Percentiles rank a stretch among this genome's conserved stretches.
Evolutionary conservation across 2,888 invertebrate species (phyloP).

Genomic region (Acrobasis consociella): DNA sequence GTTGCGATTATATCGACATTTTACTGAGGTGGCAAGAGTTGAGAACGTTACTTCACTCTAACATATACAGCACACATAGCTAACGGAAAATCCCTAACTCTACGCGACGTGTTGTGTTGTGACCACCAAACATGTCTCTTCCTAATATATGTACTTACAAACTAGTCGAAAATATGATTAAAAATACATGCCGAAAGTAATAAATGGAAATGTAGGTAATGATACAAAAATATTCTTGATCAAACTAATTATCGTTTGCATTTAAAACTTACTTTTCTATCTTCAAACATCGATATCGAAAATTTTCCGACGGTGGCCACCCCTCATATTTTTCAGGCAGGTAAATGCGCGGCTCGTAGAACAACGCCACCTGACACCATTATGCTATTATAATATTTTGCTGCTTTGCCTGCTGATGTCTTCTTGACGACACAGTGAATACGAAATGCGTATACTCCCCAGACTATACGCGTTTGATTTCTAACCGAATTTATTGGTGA

Average conservation of each 20-base stretch:
- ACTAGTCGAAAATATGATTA: no score
- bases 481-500: conserved; percentile 67
- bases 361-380: conserved; percentile 79
- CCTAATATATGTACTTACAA: no score
- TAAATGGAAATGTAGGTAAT: no score
- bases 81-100: no score
- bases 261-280: no score
- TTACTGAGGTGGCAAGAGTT: conserved; percentile 37
- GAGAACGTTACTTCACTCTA: conserved; percentile 74
- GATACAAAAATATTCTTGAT: no score
- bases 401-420: conserved; percentile 74
- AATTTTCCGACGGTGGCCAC: conserved; percentile 17
- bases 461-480: conserved; percentile 50
- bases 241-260: no score
- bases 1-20: conserved; percentile 34
- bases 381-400: conserved; percentile 82
- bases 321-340: conserved; percentile 33
- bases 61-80: conserved; percentile 38
- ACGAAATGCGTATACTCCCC: conserved; percentile 64
- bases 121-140: no score
- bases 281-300: conserved; percentile 39
- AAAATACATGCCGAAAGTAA: no score
- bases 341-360: conserved; percentile 50
- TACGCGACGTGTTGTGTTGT: no score
- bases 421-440: conserved; percentile 81